These are phyloP conservation scores for Chondrosia reniformis DNA, from an alignment of 37 sponge, comb jelly and placozoan genomes.

Conservation along the genomic window DNA sequence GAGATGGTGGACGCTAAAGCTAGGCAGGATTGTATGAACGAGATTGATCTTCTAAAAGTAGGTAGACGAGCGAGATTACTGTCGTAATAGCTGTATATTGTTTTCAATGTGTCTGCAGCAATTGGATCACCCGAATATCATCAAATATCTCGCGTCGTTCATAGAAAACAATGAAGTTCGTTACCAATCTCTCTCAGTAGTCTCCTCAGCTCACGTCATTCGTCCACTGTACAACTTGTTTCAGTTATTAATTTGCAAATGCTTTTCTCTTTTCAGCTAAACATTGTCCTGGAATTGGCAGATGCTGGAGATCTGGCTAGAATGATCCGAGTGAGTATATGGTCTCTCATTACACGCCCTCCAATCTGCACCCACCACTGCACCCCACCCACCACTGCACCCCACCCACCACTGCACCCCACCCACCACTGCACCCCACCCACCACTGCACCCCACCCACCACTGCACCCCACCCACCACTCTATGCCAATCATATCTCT, in stretches of 20 bases:
- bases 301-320: slow-evolving; percentile 98
- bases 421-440: too few relatives aligned
- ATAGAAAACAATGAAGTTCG: slow-evolving; percentile 98
- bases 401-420: too few relatives aligned
- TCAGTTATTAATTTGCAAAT: not conserved
- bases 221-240: not conserved
- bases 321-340: slow-evolving; percentile 81
- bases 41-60: slow-evolving; percentile 96
- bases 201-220: not conserved
- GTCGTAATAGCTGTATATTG: not conserved
- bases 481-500: not conserved
- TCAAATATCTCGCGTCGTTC: slow-evolving; percentile 91
- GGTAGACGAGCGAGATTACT: not conserved
- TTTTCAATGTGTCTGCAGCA: slow-evolving; percentile 32
- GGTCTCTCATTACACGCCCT: too few relatives aligned
- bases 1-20: slow-evolving; percentile 99
- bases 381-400: too few relatives aligned
- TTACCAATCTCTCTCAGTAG: not conserved
- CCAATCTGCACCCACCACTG: too few relatives aligned
- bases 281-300: slow-evolving; percentile 98
- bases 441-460: too few relatives aligned
- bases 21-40: slow-evolving; percentile 98
- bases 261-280: slow-evolving; percentile 50
- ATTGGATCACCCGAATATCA: slow-evolving; percentile 96
- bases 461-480: too few relatives aligned